These are phyloP conservation scores for Gobius niger DNA, from an alignment of 2,113 vertebrate genomes.

Conservation along the genomic window DNA sequence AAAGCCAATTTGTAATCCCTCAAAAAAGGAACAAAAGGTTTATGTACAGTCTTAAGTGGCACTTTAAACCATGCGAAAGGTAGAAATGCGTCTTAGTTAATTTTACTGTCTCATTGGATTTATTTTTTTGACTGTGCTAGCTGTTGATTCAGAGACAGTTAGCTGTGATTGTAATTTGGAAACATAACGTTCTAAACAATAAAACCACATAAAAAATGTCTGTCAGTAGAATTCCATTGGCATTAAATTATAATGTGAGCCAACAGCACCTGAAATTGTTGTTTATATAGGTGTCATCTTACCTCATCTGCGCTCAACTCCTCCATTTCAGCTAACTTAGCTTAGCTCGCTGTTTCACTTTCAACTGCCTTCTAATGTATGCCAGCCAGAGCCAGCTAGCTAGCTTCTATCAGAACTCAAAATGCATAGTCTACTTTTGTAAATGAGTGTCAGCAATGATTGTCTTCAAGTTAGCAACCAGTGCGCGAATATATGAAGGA, in stretches of 20 bases:
- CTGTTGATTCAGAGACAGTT: conserved; percentile 20
- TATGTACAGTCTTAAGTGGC: neutral
- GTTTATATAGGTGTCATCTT: conserved; percentile 60
- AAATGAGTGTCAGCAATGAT: conserved; percentile 69
- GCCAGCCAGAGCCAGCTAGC: conserved; percentile 79
- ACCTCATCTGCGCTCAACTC: conserved; percentile 99
- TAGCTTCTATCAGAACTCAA: conserved; percentile 68
- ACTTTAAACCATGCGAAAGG: rapidly evolving
- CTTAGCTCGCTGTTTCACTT: conserved; percentile 66
- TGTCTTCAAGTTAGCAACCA: conserved; percentile 64
- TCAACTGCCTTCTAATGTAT: conserved; percentile 47
- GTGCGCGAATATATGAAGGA: conserved; percentile 44
- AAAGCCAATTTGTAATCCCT: neutral
- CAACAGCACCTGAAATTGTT: neutral
- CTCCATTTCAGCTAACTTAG: conserved; percentile 84
- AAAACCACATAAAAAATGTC: neutral
- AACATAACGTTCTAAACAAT: neutral
- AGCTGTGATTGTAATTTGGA: conserved; percentile 4
- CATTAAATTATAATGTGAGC: too few relatives aligned
- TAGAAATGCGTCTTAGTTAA: neutral
- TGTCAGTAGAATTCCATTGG: neutral
- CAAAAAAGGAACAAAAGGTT: neutral
- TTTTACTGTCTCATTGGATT: conserved; percentile 19
- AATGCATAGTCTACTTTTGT: conserved; percentile 79
- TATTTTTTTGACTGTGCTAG: conserved; percentile 33